Percentiles rank a stretch among this genome's conserved stretches.
Evolutionary conservation across 1,140 invertebrate genomes (phyloP).

Genomic region (Saccostrea glomerata): DNA sequence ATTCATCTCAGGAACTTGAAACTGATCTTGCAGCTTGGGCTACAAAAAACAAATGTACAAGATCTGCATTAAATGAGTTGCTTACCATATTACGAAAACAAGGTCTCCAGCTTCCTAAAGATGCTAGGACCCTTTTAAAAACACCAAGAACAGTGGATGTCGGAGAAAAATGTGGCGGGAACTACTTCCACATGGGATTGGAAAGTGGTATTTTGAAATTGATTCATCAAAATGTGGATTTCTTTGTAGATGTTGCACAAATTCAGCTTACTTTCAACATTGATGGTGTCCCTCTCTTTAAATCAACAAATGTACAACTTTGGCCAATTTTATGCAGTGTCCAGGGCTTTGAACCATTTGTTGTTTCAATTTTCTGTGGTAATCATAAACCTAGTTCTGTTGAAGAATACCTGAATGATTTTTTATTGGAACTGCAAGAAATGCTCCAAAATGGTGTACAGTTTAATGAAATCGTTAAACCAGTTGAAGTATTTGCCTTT

Average conservation of each 20-base stretch:
- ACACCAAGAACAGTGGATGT: constrained; percentile 48
- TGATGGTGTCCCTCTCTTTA: constrained; percentile 61
- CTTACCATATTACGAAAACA: constrained; percentile 34
- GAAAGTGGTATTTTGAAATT: constrained; percentile 42
- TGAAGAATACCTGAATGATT: constrained; percentile 65
- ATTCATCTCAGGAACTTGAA: background rate
- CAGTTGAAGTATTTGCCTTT: constrained; percentile 61
- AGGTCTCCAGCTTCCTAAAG: constrained; percentile 46
- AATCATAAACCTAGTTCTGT: constrained; percentile 68
- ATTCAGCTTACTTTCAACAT: constrained; percentile 55
- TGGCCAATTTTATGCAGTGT: constrained; percentile 71
- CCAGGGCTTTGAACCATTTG: constrained; percentile 56
- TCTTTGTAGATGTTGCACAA: background rate
- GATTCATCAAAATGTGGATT: background rate
- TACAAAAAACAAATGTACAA: constrained; percentile 36
- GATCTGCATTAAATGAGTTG: constrained; percentile 24
- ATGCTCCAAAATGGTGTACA: constrained; percentile 56
- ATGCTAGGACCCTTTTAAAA: constrained; percentile 53
- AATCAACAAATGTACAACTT: constrained; percentile 51
- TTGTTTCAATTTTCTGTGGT: constrained; percentile 70
- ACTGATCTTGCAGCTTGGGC: constrained; percentile 37
- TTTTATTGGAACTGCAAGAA: constrained; percentile 66
- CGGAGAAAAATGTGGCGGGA: constrained; percentile 54
- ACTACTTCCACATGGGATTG: constrained; percentile 57
- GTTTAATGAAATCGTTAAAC: constrained; percentile 56